These are phyloP conservation scores for Sminthopsis crassicaudata DNA, from an alignment of 2,113 vertebrate genomes.

Conservation along the genomic window DNA sequence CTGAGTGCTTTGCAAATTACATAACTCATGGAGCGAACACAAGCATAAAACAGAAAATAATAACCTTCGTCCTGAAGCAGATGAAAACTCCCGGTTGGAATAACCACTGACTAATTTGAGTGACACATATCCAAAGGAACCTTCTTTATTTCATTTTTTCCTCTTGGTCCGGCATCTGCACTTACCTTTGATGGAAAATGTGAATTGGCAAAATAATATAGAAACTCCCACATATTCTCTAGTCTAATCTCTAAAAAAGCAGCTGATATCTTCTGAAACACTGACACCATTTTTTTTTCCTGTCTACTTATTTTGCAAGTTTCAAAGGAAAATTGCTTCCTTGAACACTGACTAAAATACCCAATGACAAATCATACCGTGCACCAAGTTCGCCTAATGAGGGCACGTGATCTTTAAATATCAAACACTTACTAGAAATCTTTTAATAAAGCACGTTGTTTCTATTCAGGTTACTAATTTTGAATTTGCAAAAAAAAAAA, in stretches of 20 bases:
- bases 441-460: slow-evolving; percentile 48
- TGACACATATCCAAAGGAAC: slow-evolving; percentile 15
- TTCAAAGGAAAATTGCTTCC: slow-evolving; percentile 52
- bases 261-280: slow-evolving; percentile 55
- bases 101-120: slow-evolving; percentile 62
- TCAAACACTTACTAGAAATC: slow-evolving; percentile 37
- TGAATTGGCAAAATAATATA: slow-evolving; percentile 48
- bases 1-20: slow-evolving; percentile 44
- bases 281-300: not conserved
- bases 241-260: slow-evolving; percentile 51
- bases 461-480: slow-evolving; percentile 38
- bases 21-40: slow-evolving; percentile 63
- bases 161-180: slow-evolving; percentile 1
- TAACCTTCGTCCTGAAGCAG: slow-evolving; percentile 60
- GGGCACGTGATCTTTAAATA: slow-evolving; percentile 23
- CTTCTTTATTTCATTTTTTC: not conserved
- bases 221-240: slow-evolving; percentile 54
- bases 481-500: slow-evolving; percentile 38
- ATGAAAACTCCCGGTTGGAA: slow-evolving; percentile 63
- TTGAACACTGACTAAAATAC: slow-evolving; percentile 43
- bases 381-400: slow-evolving; percentile 20
- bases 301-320: slow-evolving; percentile 49
- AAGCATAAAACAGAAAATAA: slow-evolving; percentile 70
- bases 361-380: slow-evolving; percentile 52
- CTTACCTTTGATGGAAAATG: slow-evolving; percentile 59